Evolutionary conservation across 2,797 vertebrate species (phyloP).

Genomic region (Salmo trutta): DNA sequence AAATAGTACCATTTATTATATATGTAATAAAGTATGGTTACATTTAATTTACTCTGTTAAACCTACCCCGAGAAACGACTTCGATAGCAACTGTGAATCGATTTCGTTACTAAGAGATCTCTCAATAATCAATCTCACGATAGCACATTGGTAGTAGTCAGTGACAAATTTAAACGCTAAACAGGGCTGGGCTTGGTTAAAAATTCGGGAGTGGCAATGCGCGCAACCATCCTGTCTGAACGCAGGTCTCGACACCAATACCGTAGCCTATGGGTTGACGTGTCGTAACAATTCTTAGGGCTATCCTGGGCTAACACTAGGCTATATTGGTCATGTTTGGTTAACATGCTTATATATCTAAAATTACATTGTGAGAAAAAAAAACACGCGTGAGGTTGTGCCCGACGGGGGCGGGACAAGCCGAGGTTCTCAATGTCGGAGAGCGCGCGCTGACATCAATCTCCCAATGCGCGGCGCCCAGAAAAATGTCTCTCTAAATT

Average conservation of each 20-base stretch:
- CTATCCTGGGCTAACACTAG: background rate
- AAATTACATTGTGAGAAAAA: background rate
- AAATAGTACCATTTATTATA: too few relatives aligned
- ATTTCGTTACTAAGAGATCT: too few relatives aligned
- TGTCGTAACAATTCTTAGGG: background rate
- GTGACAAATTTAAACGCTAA: too few relatives aligned
- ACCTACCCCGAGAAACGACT: too few relatives aligned
- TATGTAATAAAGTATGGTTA: too few relatives aligned
- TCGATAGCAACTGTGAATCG: too few relatives aligned
- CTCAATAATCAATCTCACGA: too few relatives aligned
- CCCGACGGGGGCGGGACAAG: constrained; percentile 52
- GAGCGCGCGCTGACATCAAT: constrained; percentile 53
- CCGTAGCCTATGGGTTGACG: background rate
- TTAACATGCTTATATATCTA: background rate
- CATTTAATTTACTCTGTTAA: too few relatives aligned
- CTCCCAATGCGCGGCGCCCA: constrained; percentile 43
- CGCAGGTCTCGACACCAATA: background rate
- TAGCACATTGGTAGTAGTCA: too few relatives aligned
- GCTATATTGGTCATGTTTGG: background rate
- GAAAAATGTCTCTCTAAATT: constrained; percentile 32
- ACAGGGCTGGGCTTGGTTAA: background rate
- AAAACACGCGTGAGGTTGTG: constrained; percentile 36
- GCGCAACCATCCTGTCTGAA: background rate
- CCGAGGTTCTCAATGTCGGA: constrained; percentile 60
- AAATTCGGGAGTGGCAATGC: background rate